These are phyloP conservation scores for Peromyscus melanophrys DNA, from an alignment of 2,797 vertebrate species.

Conservation along the genomic window DNA sequence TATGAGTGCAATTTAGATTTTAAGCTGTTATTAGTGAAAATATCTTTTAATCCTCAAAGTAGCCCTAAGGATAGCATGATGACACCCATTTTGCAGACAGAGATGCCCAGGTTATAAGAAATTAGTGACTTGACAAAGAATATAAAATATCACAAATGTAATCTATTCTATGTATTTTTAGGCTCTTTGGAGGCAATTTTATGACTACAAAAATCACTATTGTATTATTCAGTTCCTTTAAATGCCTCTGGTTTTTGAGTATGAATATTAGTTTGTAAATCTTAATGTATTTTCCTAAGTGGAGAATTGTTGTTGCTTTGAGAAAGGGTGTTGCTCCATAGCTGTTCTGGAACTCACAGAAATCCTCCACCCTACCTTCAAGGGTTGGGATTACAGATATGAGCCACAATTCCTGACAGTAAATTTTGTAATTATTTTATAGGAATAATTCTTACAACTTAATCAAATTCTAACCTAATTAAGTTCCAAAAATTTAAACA, in stretches of 20 bases:
- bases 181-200: background rate
- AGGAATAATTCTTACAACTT: constrained; percentile 3
- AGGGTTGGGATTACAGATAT: background rate
- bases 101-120: background rate
- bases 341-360: background rate
- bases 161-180: background rate
- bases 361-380: background rate
- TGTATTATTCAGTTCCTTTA: background rate
- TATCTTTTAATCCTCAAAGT: background rate
- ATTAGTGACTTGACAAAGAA: background rate
- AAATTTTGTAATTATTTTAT: constrained; percentile 45
- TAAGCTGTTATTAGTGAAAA: background rate
- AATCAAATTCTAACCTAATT: background rate
- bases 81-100: background rate
- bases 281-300: background rate
- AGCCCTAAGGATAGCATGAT: background rate
- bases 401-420: background rate
- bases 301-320: background rate
- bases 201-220: background rate
- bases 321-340: background rate
- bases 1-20: background rate
- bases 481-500: background rate
- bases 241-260: constrained; percentile 1
- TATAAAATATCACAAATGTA: background rate
- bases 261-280: constrained; percentile 55